Evolutionary conservation across 2,797 vertebrate genomes (phyloP).

Genomic region (Varecia variegata): DNA sequence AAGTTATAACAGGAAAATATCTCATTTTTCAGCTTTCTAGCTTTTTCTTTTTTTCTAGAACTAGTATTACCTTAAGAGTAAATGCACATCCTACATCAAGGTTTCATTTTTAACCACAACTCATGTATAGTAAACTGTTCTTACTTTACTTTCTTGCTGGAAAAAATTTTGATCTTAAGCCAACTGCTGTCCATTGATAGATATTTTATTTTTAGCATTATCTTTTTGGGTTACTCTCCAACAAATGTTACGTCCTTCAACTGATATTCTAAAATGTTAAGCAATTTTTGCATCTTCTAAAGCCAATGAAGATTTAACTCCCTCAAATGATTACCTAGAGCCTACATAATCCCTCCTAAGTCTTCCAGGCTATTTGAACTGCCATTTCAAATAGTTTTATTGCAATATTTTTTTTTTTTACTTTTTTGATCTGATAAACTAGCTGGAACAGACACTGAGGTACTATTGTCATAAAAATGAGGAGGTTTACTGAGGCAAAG

Average conservation of each 20-base stretch:
- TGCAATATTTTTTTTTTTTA: constrained; percentile 63
- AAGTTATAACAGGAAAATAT: not conserved
- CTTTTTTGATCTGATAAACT: constrained; percentile 78
- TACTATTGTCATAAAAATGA: constrained; percentile 45
- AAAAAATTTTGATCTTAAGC: not conserved
- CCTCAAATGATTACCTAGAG: constrained; percentile 71
- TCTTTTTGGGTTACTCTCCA: constrained; percentile 53
- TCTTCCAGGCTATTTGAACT: constrained; percentile 78
- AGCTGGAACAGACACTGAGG: constrained; percentile 64
- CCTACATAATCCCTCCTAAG: constrained; percentile 76
- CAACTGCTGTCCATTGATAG: not conserved
- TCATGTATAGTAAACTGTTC: not conserved
- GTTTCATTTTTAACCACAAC: not conserved
- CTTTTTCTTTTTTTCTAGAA: not conserved
- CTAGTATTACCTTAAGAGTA: not conserved
- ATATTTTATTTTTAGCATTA: constrained; percentile 58
- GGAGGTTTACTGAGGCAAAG: not conserved
- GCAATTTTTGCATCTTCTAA: constrained; percentile 68
- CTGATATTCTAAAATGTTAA: constrained; percentile 71
- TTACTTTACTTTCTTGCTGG: not conserved
- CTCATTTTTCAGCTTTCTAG: constrained; percentile 13
- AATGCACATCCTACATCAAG: constrained; percentile 17
- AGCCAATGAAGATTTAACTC: constrained; percentile 66
- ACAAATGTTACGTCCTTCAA: constrained; percentile 76
- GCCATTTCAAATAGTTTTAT: constrained; percentile 77